Base-by-base conservation (phyloP, 2,888 invertebrate species). In the Perizoma affinitatum region DNA sequence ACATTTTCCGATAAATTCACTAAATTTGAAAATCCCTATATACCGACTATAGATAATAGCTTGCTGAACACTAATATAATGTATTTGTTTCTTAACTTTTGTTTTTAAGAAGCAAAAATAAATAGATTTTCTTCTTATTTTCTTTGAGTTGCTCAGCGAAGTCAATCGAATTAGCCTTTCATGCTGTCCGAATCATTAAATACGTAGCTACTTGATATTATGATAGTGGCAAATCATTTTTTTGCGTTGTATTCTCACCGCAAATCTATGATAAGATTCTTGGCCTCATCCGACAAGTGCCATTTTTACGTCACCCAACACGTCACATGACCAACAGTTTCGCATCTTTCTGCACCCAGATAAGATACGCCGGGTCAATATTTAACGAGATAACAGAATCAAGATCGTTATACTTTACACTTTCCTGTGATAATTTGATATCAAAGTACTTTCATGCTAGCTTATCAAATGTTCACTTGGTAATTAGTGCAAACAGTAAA, bases 371-470 rank as follows among this genome's bases (percentile, higher is more conserved):
- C 70, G 64, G 57, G 71, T 83, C 80, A 88, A 89, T 87, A 88
- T 88, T 88, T 78, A 82, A 70, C 71, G 54, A 77, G 88, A 88
- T 87, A 88, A 87, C 75, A 71, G 75, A 76, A 80, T 77, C 79
- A 86, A 74, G 88, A 88, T 88, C 88, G 86, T 88, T 88, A 88
- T 82, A 88, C 88, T 88, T 87, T 88, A 81, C 88, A 84, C 86
- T 87, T 84, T 84, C 76, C 69, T 71, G 80, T 69, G 86, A 86
- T 86, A 86, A 80, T 78, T 73, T 7, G 11, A 22, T 78, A 79
- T 79, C 78, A 83, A 78, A 77, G 74, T 79, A 74, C 75, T 74
- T 75, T 75, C 74, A 72, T 72, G 76, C 80, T 62, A 62, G 42
- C 68, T 74, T 67, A 70, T 74, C 73, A 77, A 77, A 78, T 74